Percentiles rank a stretch among this genome's conserved stretches.
Evolutionary conservation across 1,140 invertebrate genomes (phyloP).

Genomic region (Lordiphosa stackelbergi): DNA sequence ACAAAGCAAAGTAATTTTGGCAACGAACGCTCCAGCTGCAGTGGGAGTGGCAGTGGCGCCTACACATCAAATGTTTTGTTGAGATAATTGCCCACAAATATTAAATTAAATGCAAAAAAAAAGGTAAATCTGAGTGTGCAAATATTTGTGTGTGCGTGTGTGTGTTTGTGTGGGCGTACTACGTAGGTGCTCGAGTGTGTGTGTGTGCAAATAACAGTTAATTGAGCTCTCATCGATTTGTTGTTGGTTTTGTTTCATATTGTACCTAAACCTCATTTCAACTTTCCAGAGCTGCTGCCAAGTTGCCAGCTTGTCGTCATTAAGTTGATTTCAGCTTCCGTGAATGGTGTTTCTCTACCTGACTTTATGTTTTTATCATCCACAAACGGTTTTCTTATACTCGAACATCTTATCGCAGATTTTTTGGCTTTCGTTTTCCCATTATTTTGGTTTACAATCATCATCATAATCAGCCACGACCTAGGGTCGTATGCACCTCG

Average conservation of each 20-base stretch:
- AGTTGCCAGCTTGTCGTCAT: conserved; percentile 45
- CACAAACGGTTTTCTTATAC: neutral
- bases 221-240: conserved; percentile 58
- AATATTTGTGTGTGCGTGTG: neutral
- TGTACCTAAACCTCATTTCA: conserved; percentile 3
- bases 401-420: conserved; percentile 27
- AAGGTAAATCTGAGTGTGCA: conserved; percentile 49
- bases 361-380: conserved; percentile 6
- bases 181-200: conserved; percentile 10
- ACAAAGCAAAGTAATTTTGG: conserved; percentile 40
- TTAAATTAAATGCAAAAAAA: conserved; percentile 46
- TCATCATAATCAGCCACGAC: conserved; percentile 15
- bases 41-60: conserved; percentile 60
- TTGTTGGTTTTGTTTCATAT: conserved; percentile 1
- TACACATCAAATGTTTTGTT: conserved; percentile 48
- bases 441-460: conserved; percentile 6
- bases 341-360: conserved; percentile 30
- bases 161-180: conserved; percentile 20
- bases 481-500: conserved; percentile 23
- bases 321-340: conserved; percentile 61
- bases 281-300: conserved; percentile 10
- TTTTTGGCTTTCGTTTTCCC: conserved; percentile 36
- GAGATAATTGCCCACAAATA: conserved; percentile 58
- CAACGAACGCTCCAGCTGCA: conserved; percentile 43
- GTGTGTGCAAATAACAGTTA: conserved; percentile 25